Percentiles rank a stretch among this genome's conserved stretches.
Evolutionary conservation across 2,797 vertebrate species (phyloP).

Genomic region (Enteromius viviparus): DNA sequence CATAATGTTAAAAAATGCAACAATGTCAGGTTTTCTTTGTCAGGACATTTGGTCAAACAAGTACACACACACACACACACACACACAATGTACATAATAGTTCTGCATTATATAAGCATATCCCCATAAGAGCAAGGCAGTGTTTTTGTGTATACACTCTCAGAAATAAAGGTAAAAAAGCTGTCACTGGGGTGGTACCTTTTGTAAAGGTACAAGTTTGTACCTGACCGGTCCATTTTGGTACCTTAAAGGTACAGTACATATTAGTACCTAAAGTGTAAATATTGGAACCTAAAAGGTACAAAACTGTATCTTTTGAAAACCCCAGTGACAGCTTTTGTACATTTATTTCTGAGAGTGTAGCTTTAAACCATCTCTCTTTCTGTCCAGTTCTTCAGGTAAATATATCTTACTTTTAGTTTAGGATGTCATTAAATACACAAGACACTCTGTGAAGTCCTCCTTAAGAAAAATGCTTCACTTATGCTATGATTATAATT

Average conservation of each 20-base stretch:
- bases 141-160: neutral
- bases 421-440: neutral
- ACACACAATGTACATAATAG: neutral
- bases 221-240: too few species aligned
- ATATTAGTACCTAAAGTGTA: too few species aligned
- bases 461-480: neutral
- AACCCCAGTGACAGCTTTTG: too few species aligned
- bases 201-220: too few species aligned
- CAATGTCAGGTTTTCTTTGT: too few species aligned
- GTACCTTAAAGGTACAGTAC: too few species aligned
- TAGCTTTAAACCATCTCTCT: neutral
- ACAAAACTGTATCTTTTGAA: too few species aligned
- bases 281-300: too few species aligned
- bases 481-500: slow-evolving; percentile 65
- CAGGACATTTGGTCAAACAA: neutral
- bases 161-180: too few species aligned
- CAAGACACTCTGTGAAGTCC: neutral
- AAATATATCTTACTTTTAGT: neutral
- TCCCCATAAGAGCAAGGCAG: slow-evolving; percentile 4
- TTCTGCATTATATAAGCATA: neutral
- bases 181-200: too few species aligned
- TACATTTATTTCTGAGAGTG: too few species aligned
- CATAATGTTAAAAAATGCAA: too few species aligned
- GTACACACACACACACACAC: neutral
- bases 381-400: slow-evolving; percentile 5